These are phyloP conservation scores for Trilocha varians DNA, from an alignment of 2,888 invertebrate species.

Conservation along the genomic window DNA sequence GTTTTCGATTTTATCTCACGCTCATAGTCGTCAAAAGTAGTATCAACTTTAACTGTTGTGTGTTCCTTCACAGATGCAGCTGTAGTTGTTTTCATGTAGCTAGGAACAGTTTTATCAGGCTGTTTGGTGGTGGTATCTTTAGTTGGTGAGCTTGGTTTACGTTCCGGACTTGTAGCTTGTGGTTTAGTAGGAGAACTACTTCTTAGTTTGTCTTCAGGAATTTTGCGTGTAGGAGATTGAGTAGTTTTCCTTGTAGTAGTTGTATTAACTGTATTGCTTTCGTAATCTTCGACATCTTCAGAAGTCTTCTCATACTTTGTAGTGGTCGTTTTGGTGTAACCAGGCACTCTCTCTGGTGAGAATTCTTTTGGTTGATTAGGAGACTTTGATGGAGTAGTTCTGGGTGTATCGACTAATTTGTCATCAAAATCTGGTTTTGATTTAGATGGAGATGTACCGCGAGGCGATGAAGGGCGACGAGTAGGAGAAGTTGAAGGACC, in stretches of 20 bases:
- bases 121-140: constrained; percentile 4
- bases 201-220: constrained; percentile 4
- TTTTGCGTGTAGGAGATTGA: constrained; percentile 9
- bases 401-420: constrained; percentile 10
- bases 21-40: neutral
- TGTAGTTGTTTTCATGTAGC: constrained; percentile 1
- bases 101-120: neutral
- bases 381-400: constrained; percentile 1
- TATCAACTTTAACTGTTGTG: neutral
- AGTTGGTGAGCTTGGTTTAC: constrained; percentile 7
- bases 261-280: neutral
- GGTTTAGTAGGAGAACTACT: constrained; percentile 10
- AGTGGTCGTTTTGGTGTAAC: constrained; percentile 13
- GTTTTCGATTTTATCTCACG: neutral
- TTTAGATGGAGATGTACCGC: constrained; percentile 5
- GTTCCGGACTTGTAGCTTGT: constrained; percentile 10
- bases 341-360: constrained; percentile 7
- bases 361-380: neutral
- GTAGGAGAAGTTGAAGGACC: constrained; percentile 10
- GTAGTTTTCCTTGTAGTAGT: constrained; percentile 5
- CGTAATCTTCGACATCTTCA: constrained; percentile 13
- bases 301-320: constrained; percentile 16
- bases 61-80: neutral
- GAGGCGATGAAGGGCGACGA: constrained; percentile 5
- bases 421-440: constrained; percentile 6